Evolutionary conservation across 2,888 invertebrate genomes (phyloP), one percentile per base, ranked within the genome.

Genomic region (Kryphioiulus occultus): DNA sequence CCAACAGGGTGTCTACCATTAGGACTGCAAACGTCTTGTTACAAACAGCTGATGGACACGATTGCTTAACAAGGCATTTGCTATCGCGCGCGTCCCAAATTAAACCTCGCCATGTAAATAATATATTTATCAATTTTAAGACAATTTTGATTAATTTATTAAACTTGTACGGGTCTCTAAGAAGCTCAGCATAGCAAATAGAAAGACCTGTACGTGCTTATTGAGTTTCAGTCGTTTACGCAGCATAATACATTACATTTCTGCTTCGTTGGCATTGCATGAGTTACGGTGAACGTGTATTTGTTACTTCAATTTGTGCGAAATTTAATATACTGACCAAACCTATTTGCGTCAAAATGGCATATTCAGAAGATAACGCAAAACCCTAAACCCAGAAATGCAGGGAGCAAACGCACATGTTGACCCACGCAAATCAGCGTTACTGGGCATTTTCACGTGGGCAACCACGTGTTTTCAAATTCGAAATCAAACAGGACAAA

Each of bases 181-280:
- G n/a, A 59, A n/a, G n/a, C n/a, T n/a, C 47, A n/a, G n/a, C 12
- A 15, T 59, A 59, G n/a, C n/a, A 59, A 59, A 59, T 59, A 47
- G 15, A 5, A 59, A 59, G n/a, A 59, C 5, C n/a, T 59, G n/a
- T 22, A 9, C n/a, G 9, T 22, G 22, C n/a, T n/a, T 12, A 22
- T 19, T 19, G 5, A 3, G 59, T 59, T 59, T 15, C 12, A 17
- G 17, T 15, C 19, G 59, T 59, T 59, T 59, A 59, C 59, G 9
- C n/a, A 59, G 59, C 59, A 22, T 12, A 19, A 59, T 22, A 59
- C n/a, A 19, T n/a, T n/a, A n/a, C n/a, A 17, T 15, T 15, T 47
- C 19, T 59, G 59, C 59, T n/a, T 59, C 59, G 59, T 59, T 59
- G 59, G 59, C 59, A 59, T 59, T 59, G 59, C 59, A 59, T n/a